Evolutionary conservation across 2,888 invertebrate genomes (phyloP).

Genomic region (Scaptomyza tumidula): DNA sequence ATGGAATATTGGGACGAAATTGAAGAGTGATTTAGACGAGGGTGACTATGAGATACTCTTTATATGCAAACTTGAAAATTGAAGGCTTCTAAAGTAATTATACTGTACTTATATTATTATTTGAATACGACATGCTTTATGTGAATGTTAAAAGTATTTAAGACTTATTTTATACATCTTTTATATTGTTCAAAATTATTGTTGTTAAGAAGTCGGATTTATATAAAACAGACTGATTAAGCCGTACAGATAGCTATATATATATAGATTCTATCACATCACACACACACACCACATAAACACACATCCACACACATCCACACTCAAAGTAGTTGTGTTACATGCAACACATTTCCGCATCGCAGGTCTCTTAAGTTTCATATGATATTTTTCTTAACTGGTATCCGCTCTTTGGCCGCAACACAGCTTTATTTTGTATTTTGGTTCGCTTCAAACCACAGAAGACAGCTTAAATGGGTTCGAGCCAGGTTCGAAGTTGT

Average conservation of each 20-base stretch:
- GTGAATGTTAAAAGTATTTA: too few species aligned
- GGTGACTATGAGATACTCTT: neutral
- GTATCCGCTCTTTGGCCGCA: constrained; percentile 56
- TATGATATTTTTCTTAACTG: neutral
- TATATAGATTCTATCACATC: too few species aligned
- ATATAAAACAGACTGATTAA: too few species aligned
- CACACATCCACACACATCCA: constrained; percentile 21
- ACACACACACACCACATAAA: too few species aligned
- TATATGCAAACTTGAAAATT: too few species aligned
- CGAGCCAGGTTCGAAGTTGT: constrained; percentile 66
- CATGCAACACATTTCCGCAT: constrained; percentile 73
- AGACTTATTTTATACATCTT: too few species aligned
- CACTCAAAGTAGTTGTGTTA: constrained; percentile 32
- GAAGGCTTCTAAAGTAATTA: too few species aligned
- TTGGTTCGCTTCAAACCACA: constrained; percentile 55
- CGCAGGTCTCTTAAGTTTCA: constrained; percentile 58
- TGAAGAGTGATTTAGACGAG: neutral
- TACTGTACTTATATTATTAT: too few species aligned
- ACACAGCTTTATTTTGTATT: constrained; percentile 23
- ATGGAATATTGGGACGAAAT: neutral
- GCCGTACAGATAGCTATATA: too few species aligned
- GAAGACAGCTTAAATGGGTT: constrained; percentile 61
- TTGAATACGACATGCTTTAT: too few species aligned
- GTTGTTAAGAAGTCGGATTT: too few species aligned
- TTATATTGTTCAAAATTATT: too few species aligned